Conservation (phyloP, 2,797 vertebrate genomes). For the Brotogeris chrysoptera region DNA sequence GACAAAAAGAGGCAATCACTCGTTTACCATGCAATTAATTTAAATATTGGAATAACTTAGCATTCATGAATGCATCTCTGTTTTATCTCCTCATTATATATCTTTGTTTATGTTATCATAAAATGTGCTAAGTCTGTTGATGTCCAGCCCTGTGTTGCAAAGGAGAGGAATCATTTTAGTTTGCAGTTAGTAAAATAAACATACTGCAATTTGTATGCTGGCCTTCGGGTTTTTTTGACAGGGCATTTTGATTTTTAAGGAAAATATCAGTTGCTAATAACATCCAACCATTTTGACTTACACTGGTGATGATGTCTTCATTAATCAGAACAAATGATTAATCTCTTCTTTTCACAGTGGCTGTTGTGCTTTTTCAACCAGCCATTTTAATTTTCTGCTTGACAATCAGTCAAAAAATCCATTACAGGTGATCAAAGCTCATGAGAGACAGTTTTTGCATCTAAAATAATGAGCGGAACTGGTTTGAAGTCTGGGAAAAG, state of each 20-base stretch:
- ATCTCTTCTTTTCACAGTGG: conserved; percentile 26
- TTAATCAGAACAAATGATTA: conserved; percentile 66
- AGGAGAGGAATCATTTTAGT: background rate
- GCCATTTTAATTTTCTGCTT: conserved; percentile 74
- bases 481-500: background rate
- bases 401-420: conserved; percentile 67
- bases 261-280: conserved; percentile 41
- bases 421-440: conserved; percentile 65
- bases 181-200: background rate
- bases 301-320: conserved; percentile 43
- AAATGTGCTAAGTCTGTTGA: background rate
- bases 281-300: conserved; percentile 48
- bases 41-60: conserved; percentile 61
- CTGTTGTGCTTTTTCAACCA: conserved; percentile 56
- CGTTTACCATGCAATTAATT: conserved; percentile 63
- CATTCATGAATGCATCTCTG: conserved; percentile 4
- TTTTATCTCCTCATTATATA: conserved; percentile 39
- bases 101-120: conserved; percentile 27
- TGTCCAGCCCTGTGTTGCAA: background rate
- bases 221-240: background rate
- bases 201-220: background rate
- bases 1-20: conserved; percentile 57
- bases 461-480: conserved; percentile 32
- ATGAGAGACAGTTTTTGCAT: conserved; percentile 4
- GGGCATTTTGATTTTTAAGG: conserved; percentile 54